phyloP scores from a whole-genome alignment of 2,113 vertebrate genomes.

The Haplochromis vanheusdeni region DNA sequence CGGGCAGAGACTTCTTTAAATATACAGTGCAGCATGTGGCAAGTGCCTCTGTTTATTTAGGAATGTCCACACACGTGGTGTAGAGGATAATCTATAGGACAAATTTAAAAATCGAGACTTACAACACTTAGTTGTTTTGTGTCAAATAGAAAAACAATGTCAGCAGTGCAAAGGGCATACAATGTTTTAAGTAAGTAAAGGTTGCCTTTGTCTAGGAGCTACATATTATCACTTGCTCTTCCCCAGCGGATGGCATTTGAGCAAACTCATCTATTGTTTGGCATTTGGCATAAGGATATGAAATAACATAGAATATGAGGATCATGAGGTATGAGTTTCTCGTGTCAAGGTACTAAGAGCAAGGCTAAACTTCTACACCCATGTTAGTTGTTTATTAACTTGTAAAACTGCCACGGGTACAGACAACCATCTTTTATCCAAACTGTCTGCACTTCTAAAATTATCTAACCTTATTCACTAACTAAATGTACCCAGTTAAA shows the following conservation, averaged over 20 bases:
- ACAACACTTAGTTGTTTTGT: not conserved
- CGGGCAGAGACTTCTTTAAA: not conserved
- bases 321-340: not conserved
- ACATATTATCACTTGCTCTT: not conserved
- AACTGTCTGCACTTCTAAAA: not conserved
- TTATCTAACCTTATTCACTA: not conserved
- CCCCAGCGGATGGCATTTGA: not conserved
- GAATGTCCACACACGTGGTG: not conserved
- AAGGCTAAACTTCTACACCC: not conserved
- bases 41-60: not conserved
- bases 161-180: not conserved
- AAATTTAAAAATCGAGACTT: not conserved
- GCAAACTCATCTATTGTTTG: not conserved
- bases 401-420: not conserved
- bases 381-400: not conserved
- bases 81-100: not conserved
- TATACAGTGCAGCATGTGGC: not conserved
- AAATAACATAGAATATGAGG: not conserved
- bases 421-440: not conserved
- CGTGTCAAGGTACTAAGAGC: not conserved
- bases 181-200: not conserved
- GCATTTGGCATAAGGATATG: not conserved
- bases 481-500: not conserved
- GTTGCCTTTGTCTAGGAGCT: not conserved
- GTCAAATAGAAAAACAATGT: not conserved